A percentile compares a stretch with the other conserved stretches of the same genome.
phyloP scores from a whole-genome alignment of 2,888 invertebrate species.

The Cerastis rubricosa region DNA sequence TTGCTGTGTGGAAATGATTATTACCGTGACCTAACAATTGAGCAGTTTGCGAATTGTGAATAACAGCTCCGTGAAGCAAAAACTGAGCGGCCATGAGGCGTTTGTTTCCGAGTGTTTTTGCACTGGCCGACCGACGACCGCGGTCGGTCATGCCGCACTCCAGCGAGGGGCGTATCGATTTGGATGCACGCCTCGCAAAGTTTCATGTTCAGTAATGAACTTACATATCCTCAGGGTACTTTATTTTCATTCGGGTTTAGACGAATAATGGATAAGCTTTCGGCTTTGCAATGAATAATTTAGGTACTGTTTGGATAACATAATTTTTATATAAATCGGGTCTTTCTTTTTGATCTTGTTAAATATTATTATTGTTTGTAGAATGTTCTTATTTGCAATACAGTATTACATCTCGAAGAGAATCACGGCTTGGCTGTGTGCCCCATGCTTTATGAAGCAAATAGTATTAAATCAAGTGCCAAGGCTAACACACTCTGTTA shows the following conservation, averaged over 20 bases:
- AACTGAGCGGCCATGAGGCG: conserved; percentile 75
- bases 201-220: conserved; percentile 58
- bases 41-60: conserved; percentile 68
- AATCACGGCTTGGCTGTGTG: conserved; percentile 63
- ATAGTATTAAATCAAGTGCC: conserved; percentile 68
- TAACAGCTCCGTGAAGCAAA: conserved; percentile 68
- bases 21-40: conserved; percentile 71
- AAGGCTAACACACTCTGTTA: conserved; percentile 66
- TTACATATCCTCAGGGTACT: conserved; percentile 32
- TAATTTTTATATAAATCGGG: not conserved
- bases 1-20: conserved; percentile 66
- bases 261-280: conserved; percentile 12
- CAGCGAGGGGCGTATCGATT: conserved; percentile 70
- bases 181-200: conserved; percentile 65
- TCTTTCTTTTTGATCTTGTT: conserved; percentile 30
- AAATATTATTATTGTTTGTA: conserved; percentile 2
- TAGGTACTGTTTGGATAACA: conserved; percentile 25
- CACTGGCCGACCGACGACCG: conserved; percentile 54
- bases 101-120: conserved; percentile 77
- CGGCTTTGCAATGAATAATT: conserved; percentile 24
- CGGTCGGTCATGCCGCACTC: conserved; percentile 43
- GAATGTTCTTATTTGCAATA: conserved; percentile 14
- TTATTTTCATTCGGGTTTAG: conserved; percentile 21
- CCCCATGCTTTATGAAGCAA: conserved; percentile 61
- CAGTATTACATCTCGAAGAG: conserved; percentile 34